Evolutionary conservation across 2,888 invertebrate genomes (phyloP), one percentile per base, ranked within the genome.

Genomic region (Scaeva pyrastri): DNA sequence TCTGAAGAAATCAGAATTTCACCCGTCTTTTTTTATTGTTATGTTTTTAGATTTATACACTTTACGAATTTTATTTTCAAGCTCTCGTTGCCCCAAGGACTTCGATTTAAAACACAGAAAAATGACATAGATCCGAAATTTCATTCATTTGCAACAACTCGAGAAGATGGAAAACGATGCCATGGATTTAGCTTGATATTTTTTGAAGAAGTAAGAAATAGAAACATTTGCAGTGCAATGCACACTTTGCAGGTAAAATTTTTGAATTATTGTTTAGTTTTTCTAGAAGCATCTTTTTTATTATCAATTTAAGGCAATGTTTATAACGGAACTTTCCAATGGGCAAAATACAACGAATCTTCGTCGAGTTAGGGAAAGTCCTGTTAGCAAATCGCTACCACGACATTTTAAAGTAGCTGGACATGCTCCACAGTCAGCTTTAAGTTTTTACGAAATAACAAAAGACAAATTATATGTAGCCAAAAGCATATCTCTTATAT

Each of bases 71-170:
- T n/a, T n/a, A n/a, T n/a, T n/a, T 31, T 90, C 26, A 93, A 99
- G 99, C 94, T 99, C 55, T 98, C 98, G 92, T 94, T 99, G 91
- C 99, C 99, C 80, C 96, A 96, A 93, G 99, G 99, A 55, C 93
- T 99, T 72, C 96, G 97, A 90, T 99, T 99, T 93, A 96, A 97
- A 88, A 99, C 98, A 12, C 98, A 99, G 92, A 98, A 97, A 92
- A 97, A 98, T 93, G 94, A 95, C 81, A 94, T 95, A 91, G 96
- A 97, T 89, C 97, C 98, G 12, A 95, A 94, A 90, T 98, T 99
- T 93, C 99, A 99, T 93, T 97, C 98, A 62, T 99, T 99, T 94
- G 96, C 99, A 75, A 97, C 99, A 86, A 99, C 99, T 14, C 95
- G 97, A 89, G 99, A 99, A 94, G 98, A 99, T 95, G 99, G 99